Percentiles rank a stretch among this genome's conserved stretches.
These are phyloP conservation scores for Sylvicola fuscatus DNA, from an alignment of 2,888 invertebrate genomes.

Conservation along the genomic window DNA sequence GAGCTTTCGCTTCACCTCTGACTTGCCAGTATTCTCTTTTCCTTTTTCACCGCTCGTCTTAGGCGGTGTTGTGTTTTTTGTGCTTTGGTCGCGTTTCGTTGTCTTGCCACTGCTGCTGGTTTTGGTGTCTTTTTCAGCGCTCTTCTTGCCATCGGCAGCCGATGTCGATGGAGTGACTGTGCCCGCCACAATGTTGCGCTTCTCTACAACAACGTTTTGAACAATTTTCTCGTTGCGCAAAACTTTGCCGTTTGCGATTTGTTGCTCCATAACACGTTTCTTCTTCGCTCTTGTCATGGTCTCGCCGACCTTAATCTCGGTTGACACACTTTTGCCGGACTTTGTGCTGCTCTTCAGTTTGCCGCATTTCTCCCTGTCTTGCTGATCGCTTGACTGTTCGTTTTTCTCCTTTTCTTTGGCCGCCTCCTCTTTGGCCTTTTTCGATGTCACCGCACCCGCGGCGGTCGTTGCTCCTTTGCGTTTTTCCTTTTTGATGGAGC, in stretches of 20 bases:
- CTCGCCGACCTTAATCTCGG: slow-evolving; percentile 10
- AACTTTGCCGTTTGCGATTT: slow-evolving; percentile 22
- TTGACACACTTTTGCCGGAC: slow-evolving; percentile 2
- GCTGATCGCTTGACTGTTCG: neutral
- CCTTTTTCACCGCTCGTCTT: neutral
- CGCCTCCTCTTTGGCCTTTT: slow-evolving; percentile 3
- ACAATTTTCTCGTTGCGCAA: slow-evolving; percentile 14
- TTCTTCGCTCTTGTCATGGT: slow-evolving; percentile 25
- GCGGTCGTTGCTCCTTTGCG: neutral
- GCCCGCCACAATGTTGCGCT: too few relatives aligned
- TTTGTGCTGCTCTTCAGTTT: slow-evolving; percentile 3
- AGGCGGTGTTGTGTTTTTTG: neutral
- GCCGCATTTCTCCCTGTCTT: slow-evolving; percentile 5
- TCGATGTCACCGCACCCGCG: slow-evolving; percentile 1
- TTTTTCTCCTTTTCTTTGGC: slow-evolving; percentile 1
- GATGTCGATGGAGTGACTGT: neutral
- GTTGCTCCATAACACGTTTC: slow-evolving; percentile 20
- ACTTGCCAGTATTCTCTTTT: neutral
- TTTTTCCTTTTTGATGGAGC: neutral
- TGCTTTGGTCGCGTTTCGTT: too few relatives aligned
- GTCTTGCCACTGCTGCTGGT: too few relatives aligned
- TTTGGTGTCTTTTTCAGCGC: neutral
- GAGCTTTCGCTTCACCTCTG: neutral
- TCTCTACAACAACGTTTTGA: neutral
- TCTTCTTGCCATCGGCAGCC: neutral